These are phyloP conservation scores for Nephrocerus scutellatus DNA, from an alignment of 2,888 invertebrate genomes.

Conservation along the genomic window DNA sequence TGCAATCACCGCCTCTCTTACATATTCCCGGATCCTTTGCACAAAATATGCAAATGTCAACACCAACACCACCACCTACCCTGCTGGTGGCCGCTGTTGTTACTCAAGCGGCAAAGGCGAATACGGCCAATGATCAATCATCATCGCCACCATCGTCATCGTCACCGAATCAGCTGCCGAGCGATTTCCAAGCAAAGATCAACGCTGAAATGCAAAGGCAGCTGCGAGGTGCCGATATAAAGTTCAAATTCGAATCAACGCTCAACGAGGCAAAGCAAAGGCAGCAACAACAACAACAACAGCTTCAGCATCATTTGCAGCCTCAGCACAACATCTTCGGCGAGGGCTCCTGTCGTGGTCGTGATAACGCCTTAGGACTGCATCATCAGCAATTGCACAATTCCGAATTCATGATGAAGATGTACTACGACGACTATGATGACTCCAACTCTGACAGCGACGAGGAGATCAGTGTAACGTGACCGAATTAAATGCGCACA, in stretches of 20 bases:
- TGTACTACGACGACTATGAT: constrained; percentile 46
- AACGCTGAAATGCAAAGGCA: constrained; percentile 46
- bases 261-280: constrained; percentile 38
- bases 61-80: constrained; percentile 39
- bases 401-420: constrained; percentile 44
- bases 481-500: constrained; percentile 52
- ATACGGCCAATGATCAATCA: constrained; percentile 32
- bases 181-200: constrained; percentile 43
- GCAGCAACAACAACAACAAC: constrained; percentile 37
- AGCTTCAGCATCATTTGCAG: constrained; percentile 29
- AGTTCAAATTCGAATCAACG: constrained; percentile 41
- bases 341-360: too few relatives aligned
- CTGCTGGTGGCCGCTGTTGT: constrained; percentile 33
- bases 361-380: constrained; percentile 15
- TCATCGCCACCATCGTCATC: constrained; percentile 30
- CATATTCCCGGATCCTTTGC: constrained; percentile 19
- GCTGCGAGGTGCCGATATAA: constrained; percentile 41
- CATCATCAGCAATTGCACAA: constrained; percentile 32
- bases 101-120: constrained; percentile 13
- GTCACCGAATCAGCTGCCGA: constrained; percentile 35
- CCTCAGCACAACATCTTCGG: constrained; percentile 22
- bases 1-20: constrained; percentile 29
- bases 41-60: constrained; percentile 36
- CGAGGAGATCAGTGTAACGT: constrained; percentile 83
- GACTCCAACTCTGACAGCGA: constrained; percentile 62